phyloP scores from a whole-genome alignment of 2,888 invertebrate species.

The Heliconius sara region DNA sequence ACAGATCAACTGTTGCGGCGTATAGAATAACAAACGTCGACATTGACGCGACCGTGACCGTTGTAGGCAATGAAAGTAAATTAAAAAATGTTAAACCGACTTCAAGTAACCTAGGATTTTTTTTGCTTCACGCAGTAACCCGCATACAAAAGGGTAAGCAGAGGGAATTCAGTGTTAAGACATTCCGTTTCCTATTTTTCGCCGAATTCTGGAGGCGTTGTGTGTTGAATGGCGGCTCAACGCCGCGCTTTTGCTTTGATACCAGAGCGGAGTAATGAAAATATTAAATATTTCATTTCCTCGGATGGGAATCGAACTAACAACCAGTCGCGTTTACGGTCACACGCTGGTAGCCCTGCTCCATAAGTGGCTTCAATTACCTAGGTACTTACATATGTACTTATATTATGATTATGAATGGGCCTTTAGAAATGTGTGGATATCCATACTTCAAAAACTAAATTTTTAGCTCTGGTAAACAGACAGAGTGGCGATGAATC shows the following conservation, averaged over 20 bases:
- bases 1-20: conserved; percentile 27
- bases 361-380: neutral
- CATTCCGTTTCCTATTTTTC: neutral
- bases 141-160: neutral
- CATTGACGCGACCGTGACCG: conserved; percentile 35
- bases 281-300: neutral
- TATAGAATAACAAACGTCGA: conserved; percentile 35
- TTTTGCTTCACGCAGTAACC: neutral
- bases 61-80: neutral
- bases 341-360: neutral
- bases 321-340: neutral
- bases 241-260: neutral
- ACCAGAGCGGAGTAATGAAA: neutral
- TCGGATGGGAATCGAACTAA: neutral
- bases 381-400: no score
- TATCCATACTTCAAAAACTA: no score
- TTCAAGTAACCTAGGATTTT: neutral
- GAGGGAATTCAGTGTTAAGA: neutral
- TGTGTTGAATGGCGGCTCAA: neutral
- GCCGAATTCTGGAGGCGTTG: neutral
- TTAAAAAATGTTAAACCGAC: neutral
- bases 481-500: no score
- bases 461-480: no score
- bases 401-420: no score
- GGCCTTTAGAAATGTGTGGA: no score